These are phyloP conservation scores for Streptopelia turtur DNA, from an alignment of 2,797 vertebrate genomes.

Conservation along the genomic window DNA sequence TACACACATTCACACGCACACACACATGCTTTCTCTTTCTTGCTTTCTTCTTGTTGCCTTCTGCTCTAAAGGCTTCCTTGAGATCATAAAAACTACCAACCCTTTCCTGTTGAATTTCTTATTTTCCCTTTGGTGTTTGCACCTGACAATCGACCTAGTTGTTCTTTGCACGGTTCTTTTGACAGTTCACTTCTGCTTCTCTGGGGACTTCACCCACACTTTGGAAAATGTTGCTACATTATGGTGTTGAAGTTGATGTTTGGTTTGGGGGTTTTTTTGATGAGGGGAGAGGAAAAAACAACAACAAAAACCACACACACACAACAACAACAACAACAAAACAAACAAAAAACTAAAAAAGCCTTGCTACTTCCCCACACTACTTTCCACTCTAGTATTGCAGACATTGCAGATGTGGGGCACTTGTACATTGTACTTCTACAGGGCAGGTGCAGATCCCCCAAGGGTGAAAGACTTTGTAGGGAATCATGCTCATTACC, in stretches of 20 bases:
- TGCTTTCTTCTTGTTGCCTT: background rate
- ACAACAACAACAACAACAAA: no score
- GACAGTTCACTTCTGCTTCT: background rate
- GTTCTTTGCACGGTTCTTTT: background rate
- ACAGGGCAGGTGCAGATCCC: background rate
- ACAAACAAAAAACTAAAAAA: no score
- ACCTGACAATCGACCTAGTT: background rate
- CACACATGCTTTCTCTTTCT: background rate
- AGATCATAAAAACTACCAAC: background rate
- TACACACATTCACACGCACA: background rate
- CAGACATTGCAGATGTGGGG: background rate
- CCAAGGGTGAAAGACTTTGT: background rate
- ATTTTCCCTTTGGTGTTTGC: background rate
- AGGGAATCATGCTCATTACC: background rate
- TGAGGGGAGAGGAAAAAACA: background rate
- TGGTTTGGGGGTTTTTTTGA: background rate
- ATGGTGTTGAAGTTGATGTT: background rate
- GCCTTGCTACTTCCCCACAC: background rate
- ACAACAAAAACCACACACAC: no score
- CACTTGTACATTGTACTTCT: background rate
- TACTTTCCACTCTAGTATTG: background rate
- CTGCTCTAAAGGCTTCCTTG: background rate
- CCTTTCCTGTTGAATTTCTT: background rate
- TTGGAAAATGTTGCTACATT: background rate
- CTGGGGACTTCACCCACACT: background rate